Conservation (phyloP, 2,888 invertebrate genomes). For the Notocelia uddmanniana region DNA sequence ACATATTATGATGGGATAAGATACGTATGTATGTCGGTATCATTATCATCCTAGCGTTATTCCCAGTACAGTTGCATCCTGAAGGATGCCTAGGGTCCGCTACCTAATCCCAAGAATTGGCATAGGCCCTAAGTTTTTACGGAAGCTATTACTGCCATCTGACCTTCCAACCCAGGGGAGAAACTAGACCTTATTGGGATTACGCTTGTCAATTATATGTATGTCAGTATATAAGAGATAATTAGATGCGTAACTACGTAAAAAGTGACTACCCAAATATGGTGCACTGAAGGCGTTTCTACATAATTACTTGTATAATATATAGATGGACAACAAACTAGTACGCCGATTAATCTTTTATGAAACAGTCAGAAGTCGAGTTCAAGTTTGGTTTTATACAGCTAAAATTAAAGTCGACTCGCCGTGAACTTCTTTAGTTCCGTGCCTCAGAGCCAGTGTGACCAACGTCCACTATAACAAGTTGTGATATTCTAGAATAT, state of each 20-base stretch:
- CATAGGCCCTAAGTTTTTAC: too few species aligned
- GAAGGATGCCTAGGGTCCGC: too few species aligned
- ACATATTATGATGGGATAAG: too few species aligned
- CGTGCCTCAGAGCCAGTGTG: conserved; percentile 50
- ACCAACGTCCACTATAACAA: conserved; percentile 47
- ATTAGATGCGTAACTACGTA: background rate
- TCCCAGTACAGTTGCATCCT: too few species aligned
- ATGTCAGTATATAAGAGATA: background rate
- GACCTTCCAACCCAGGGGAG: too few species aligned
- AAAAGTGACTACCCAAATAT: background rate
- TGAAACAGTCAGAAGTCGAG: conserved; percentile 24
- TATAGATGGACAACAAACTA: background rate
- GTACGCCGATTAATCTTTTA: conserved; percentile 28
- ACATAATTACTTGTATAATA: background rate
- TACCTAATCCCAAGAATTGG: too few species aligned
- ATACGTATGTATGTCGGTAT: too few species aligned
- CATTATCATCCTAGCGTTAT: too few species aligned
- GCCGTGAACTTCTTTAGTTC: conserved; percentile 57
- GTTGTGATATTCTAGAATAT: conserved; percentile 49
- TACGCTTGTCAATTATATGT: too few species aligned
- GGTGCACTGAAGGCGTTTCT: background rate
- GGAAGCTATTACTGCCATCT: too few species aligned
- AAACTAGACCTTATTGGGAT: too few species aligned
- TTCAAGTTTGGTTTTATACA: conserved; percentile 35
- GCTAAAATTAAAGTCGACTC: conserved; percentile 46